Evolutionary conservation across 2,888 invertebrate genomes (phyloP).

Genomic region (Nomada fucata): DNA sequence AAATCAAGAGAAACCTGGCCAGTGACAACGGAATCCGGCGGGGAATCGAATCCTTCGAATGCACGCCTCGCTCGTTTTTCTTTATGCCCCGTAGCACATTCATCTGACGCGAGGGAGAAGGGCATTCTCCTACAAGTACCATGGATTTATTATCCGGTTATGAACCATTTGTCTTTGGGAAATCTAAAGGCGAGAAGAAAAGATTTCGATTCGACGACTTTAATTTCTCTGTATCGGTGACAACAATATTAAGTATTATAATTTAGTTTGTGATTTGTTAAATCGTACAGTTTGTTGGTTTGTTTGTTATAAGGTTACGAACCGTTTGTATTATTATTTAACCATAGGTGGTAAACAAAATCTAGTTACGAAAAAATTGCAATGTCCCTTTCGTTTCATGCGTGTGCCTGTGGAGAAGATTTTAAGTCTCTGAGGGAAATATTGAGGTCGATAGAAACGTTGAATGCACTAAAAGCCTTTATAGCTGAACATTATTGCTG

Average conservation of each 20-base stretch:
- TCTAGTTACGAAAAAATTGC: not conserved
- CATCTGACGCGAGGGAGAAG: not conserved
- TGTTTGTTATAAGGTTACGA: too few relatives aligned
- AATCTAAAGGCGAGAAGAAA: not conserved
- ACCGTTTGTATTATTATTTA: too few relatives aligned
- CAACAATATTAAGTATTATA: too few relatives aligned
- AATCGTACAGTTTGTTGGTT: too few relatives aligned
- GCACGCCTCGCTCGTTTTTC: slow-evolving; percentile 18
- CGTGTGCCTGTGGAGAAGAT: too few relatives aligned
- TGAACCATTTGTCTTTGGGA: not conserved
- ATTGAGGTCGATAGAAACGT: not conserved
- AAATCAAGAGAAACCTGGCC: slow-evolving; percentile 61
- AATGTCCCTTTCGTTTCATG: not conserved
- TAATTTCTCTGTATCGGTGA: too few relatives aligned
- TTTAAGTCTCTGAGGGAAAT: not conserved
- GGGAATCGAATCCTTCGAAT: slow-evolving; percentile 50
- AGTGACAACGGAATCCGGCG: slow-evolving; percentile 54
- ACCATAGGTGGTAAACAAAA: too few relatives aligned
- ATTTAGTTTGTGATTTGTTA: too few relatives aligned
- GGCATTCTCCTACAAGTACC: slow-evolving; percentile 7
- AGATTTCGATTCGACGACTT: not conserved
- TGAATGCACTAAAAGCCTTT: not conserved
- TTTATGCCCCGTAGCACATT: slow-evolving; percentile 15
- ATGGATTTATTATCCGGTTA: not conserved
- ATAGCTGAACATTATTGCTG: slow-evolving; percentile 2